Conservation (phyloP, 2,888 invertebrate species). For the Pollenia angustigena region DNA sequence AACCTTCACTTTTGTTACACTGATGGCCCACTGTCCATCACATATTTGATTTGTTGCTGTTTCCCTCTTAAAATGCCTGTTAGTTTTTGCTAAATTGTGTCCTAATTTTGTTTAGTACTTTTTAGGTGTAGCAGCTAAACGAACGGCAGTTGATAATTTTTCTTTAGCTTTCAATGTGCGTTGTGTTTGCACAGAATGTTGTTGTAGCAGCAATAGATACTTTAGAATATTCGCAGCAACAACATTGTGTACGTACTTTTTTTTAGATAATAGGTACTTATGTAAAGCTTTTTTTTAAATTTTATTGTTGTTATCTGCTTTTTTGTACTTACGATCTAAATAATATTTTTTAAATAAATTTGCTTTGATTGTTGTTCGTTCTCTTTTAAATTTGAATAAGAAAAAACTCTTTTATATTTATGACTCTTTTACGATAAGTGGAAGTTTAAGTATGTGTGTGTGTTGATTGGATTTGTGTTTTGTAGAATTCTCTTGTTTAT, state of each 20-base stretch:
- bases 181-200: slow-evolving; percentile 26
- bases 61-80: slow-evolving; percentile 1
- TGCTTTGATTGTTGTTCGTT: slow-evolving; percentile 7
- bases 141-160: slow-evolving; percentile 18
- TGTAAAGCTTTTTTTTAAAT: slow-evolving; percentile 52
- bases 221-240: slow-evolving; percentile 32
- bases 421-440: slow-evolving; percentile 3
- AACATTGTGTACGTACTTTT: not conserved
- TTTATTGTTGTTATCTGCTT: not conserved
- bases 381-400: slow-evolving; percentile 44
- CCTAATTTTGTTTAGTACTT: slow-evolving; percentile 69
- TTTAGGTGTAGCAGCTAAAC: slow-evolving; percentile 27
- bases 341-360: slow-evolving; percentile 26
- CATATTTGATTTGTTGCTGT: not conserved
- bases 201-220: slow-evolving; percentile 28
- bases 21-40: not conserved
- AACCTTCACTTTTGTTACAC: no score
- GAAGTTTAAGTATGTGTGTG: no score
- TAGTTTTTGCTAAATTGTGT: slow-evolving; percentile 63
- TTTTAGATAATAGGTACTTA: slow-evolving; percentile 39
- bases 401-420: not conserved
- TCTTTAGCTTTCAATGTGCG: slow-evolving; percentile 41
- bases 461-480: not conserved
- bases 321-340: slow-evolving; percentile 44
- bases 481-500: not conserved